phyloP scores from a whole-genome alignment of 2,888 invertebrate genomes.

The Pachymerium ferrugineum region DNA sequence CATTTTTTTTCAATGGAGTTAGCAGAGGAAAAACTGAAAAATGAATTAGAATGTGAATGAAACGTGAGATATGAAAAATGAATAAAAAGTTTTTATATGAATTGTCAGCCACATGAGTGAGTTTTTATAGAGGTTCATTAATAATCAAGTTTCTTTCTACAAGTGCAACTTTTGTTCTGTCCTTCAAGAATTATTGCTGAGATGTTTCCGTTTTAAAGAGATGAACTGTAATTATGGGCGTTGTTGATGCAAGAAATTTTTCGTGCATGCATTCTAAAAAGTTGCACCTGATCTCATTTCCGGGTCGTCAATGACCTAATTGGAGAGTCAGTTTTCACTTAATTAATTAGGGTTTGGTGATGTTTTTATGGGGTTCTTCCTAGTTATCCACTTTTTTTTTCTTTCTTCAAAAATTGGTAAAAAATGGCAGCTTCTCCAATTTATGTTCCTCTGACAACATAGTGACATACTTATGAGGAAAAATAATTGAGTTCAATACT shows the following conservation, averaged over 20 bases:
- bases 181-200: background rate
- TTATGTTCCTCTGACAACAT: no score
- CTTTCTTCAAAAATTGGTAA: no score
- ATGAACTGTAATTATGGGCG: constrained; percentile 21
- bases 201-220: background rate
- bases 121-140: background rate
- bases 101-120: background rate
- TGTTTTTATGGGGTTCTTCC: background rate
- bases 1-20: background rate
- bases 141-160: background rate
- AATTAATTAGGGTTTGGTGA: background rate
- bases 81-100: background rate
- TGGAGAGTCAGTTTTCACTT: background rate
- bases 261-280: background rate
- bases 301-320: constrained; percentile 17
- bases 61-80: background rate
- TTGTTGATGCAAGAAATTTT: background rate
- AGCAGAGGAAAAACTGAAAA: background rate
- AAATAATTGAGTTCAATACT: no score
- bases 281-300: background rate
- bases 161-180: background rate
- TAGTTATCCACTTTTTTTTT: no score
- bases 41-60: background rate
- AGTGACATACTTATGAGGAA: no score
- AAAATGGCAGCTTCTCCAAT: no score